Conservation (phyloP, 2,113 vertebrate species). For the Gallinago undulata region DNA sequence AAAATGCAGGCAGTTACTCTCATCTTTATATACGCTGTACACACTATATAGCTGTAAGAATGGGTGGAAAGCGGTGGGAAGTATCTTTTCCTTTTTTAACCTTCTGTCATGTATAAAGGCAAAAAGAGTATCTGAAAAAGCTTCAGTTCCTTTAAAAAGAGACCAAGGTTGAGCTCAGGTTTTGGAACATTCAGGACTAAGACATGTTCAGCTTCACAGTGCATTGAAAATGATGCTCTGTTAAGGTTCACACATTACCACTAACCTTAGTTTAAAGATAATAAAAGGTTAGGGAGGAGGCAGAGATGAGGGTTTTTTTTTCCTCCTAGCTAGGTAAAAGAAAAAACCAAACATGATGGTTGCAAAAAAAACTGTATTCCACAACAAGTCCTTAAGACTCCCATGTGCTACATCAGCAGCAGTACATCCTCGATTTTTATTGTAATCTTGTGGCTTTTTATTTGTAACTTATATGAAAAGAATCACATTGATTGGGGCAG, state of each 20-base stretch:
- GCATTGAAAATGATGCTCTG: slow-evolving; percentile 48
- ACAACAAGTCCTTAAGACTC: slow-evolving; percentile 78
- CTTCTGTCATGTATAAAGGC: neutral
- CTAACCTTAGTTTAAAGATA: slow-evolving; percentile 46
- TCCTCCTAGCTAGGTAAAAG: slow-evolving; percentile 38
- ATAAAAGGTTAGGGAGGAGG: slow-evolving; percentile 21
- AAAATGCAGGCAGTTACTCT: neutral
- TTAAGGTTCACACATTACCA: neutral
- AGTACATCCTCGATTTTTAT: slow-evolving; percentile 77
- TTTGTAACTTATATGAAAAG: slow-evolving; percentile 97
- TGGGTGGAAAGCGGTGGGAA: neutral
- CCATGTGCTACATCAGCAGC: slow-evolving; percentile 74
- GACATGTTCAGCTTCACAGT: neutral
- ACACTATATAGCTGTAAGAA: neutral
- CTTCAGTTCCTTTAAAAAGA: neutral
- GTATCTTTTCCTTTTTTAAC: neutral
- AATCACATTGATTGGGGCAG: slow-evolving; percentile 96
- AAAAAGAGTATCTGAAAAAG: neutral
- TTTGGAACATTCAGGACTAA: slow-evolving; percentile 35
- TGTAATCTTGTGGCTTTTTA: slow-evolving; percentile 93
- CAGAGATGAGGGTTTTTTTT: neutral
- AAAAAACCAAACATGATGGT: slow-evolving; percentile 66
- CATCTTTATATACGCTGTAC: neutral
- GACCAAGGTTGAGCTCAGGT: neutral
- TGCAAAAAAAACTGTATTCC: slow-evolving; percentile 73